These are phyloP conservation scores for Portunus trituberculatus DNA, from an alignment of 1,140 invertebrate genomes.

Conservation along the genomic window DNA sequence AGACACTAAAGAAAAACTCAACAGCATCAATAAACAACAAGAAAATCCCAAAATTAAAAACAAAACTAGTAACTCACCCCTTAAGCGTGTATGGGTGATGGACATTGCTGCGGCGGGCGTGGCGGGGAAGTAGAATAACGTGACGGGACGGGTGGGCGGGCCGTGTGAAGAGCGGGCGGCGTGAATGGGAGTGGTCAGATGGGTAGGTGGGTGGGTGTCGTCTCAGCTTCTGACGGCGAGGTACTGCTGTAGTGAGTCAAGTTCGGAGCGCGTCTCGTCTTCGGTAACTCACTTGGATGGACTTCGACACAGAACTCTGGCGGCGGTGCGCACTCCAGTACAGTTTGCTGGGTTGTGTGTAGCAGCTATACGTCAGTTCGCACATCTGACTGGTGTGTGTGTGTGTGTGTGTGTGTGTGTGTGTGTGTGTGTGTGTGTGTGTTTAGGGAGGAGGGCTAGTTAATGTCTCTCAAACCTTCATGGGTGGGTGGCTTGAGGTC, in stretches of 20 bases:
- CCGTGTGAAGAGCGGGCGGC: no score
- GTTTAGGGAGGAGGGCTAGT: background rate
- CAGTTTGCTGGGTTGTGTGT: background rate
- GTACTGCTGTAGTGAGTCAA: background rate
- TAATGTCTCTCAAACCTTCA: background rate
- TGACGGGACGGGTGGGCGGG: no score
- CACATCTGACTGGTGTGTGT: background rate
- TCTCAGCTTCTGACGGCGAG: background rate
- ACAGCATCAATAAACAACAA: no score
- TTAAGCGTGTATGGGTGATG: background rate
- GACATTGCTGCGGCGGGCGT: background rate
- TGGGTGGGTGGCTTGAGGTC: background rate
- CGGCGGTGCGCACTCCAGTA: background rate
- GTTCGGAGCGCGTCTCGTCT: background rate
- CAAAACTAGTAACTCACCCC: background rate
- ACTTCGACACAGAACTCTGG: background rate
- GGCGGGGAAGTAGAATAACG: no score
- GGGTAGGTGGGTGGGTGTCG: no score
- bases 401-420: no score
- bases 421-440: no score
- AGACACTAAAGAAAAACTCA: no score
- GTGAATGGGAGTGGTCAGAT: no score
- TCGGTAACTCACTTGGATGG: background rate
- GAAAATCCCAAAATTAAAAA: no score
- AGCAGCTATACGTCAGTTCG: background rate